Percentiles rank a stretch among this genome's conserved stretches.
These are phyloP conservation scores for Chionodraco myersi DNA, from an alignment of 2,113 vertebrate genomes.

Conservation along the genomic window DNA sequence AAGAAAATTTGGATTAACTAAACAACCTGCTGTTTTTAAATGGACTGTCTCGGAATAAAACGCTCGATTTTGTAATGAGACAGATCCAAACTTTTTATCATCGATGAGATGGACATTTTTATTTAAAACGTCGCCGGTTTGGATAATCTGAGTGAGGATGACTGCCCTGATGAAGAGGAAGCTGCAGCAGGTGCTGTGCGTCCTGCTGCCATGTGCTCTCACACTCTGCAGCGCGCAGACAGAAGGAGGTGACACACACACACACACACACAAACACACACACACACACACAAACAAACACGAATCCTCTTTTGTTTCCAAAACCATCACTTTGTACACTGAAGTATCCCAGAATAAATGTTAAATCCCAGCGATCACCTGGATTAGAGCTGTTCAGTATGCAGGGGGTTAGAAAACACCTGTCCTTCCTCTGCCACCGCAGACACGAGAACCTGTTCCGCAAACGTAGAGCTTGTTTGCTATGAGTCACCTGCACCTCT, in stretches of 20 bases:
- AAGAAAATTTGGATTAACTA: conserved; percentile 4
- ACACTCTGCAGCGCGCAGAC: conserved; percentile 68
- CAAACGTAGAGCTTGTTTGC: conserved; percentile 70
- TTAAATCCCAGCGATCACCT: conserved; percentile 8
- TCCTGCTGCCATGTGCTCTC: conserved; percentile 66
- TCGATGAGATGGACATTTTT: background rate
- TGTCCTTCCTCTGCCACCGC: conserved; percentile 37
- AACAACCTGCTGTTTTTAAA: background rate
- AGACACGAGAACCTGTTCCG: conserved; percentile 73
- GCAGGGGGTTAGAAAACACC: conserved; percentile 31
- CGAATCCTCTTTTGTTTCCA: background rate
- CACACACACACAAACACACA: background rate
- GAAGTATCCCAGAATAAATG: background rate
- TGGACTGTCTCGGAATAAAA: conserved; percentile 13
- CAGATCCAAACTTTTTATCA: background rate
- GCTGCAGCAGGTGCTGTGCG: conserved; percentile 58
- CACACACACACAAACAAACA: background rate
- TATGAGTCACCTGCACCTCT: conserved; percentile 70
- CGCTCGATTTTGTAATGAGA: fast-evolving
- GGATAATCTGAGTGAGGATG: conserved; percentile 55
- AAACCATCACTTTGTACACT: background rate
- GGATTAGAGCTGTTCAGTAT: background rate
- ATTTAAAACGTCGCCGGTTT: conserved; percentile 10
- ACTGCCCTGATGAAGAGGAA: conserved; percentile 31
- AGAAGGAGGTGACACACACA: conserved; percentile 65